Base-by-base conservation (phyloP, 2,888 invertebrate species). In the Unio pictorum region DNA sequence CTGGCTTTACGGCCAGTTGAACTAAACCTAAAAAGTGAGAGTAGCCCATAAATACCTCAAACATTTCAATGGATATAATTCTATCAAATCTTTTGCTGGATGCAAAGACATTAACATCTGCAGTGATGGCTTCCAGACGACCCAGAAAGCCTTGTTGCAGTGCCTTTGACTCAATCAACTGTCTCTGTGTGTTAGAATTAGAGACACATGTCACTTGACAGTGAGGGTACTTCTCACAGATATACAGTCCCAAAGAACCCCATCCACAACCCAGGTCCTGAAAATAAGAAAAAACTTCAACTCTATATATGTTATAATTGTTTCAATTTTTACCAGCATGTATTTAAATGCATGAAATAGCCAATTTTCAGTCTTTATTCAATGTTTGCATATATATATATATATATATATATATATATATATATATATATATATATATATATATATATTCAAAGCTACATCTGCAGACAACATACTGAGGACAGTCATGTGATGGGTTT, bases 251-350 rank as follows among this genome's bases (percentile, higher is more conserved):
- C 59, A 86, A 74, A 0, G 87, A 84, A 1, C 87, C 87, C 87
- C 87, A 87, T 20, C 87, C 87, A 78, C 86, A 87, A 18, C 86
- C 85, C n/a, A 87, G 72, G 60, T 87, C 86, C 84, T 85, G 76
- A 0, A 75, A 66, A 28, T 34, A 45, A 58, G 61, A 6, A 58
- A 34, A 45, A n/a, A 58, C 20, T 58, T 58, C 18, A 45, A 45
- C 45, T 15, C 11, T 45, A 45, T 45, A 45, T 45, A 15, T 45
- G 3, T 1, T 15, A 4, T 45, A 45, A 45, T 15, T 45, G 45
- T 11, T 15, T 2, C 4, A 45, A 45, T 11, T 45, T 45, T 45
- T 45, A 45, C 45, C 45, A 11, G 45, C 15, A 45, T 45, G 45
- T 45, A 15, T 15, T 15, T 45, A 45, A 45, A 45, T 45, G 15